Evolutionary conservation across 2,113 vertebrate genomes (phyloP).

Genomic region (Charadrius vociferus): DNA sequence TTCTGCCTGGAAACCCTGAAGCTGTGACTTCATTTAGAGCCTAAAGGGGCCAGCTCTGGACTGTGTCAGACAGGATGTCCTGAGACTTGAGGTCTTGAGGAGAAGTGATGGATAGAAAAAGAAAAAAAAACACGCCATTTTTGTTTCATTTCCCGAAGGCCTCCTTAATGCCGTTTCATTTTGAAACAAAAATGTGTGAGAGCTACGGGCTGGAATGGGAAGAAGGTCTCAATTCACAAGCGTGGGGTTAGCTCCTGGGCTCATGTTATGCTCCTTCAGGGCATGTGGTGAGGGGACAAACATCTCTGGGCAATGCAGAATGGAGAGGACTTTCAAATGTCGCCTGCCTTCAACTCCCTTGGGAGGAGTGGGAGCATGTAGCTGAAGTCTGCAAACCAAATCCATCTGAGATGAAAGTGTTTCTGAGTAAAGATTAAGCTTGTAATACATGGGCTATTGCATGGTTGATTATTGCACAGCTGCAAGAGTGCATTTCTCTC

Average conservation of each 20-base stretch:
- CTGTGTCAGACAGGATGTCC: conserved; percentile 5
- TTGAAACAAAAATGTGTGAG: neutral
- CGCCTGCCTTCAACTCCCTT: neutral
- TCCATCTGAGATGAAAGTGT: neutral
- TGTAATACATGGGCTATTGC: neutral
- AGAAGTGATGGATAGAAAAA: neutral
- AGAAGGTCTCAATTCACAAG: conserved; percentile 40
- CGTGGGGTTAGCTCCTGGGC: conserved; percentile 27
- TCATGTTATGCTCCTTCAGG: neutral
- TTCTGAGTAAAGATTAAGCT: neutral
- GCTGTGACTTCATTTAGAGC: neutral
- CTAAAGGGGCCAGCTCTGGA: conserved; percentile 30
- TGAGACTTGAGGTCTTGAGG: conserved; percentile 14
- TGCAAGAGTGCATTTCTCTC: neutral
- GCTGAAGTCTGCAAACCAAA: neutral
- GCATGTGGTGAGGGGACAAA: accelerated
- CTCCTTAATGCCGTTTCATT: conserved; percentile 8
- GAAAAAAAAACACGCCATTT: neutral
- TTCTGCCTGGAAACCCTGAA: conserved; percentile 1
- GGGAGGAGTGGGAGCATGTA: neutral
- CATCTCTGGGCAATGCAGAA: neutral
- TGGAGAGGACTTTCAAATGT: neutral
- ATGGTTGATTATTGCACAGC: neutral
- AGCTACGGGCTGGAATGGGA: neutral
- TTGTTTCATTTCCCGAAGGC: conserved; percentile 39